Conservation (phyloP, 2,113 vertebrate genomes). For the Aphelocoma coerulescens region DNA sequence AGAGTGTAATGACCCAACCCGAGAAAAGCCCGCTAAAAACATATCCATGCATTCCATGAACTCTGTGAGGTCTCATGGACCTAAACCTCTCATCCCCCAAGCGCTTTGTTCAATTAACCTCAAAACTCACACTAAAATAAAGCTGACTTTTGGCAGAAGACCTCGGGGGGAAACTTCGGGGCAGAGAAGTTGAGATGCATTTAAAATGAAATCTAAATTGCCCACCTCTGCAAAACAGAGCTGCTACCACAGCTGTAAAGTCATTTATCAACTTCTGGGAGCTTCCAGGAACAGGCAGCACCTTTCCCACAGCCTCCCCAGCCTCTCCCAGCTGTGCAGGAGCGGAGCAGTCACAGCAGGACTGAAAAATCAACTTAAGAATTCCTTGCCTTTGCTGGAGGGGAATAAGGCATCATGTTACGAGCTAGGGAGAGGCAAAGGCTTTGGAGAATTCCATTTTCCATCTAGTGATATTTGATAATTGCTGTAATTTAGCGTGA, state of each 20-base stretch:
- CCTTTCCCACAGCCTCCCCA: background rate
- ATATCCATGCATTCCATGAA: background rate
- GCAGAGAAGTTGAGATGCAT: background rate
- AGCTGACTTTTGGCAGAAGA: background rate
- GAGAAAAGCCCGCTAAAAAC: background rate
- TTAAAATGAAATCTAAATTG: background rate
- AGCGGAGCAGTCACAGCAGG: background rate
- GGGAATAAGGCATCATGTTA: background rate
- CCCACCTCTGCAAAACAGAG: background rate
- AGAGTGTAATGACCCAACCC: background rate
- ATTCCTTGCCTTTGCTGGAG: background rate
- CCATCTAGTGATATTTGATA: background rate
- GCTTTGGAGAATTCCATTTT: background rate
- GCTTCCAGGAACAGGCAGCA: background rate
- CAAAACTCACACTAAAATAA: background rate
- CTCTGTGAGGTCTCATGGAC: background rate
- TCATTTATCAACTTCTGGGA: background rate
- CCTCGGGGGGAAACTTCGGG: background rate
- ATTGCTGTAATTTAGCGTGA: background rate
- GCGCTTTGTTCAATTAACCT: background rate
- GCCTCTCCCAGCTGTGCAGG: background rate
- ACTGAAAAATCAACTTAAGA: background rate
- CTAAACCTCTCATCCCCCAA: background rate
- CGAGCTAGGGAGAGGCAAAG: background rate
- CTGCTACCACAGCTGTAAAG: background rate